A percentile compares a stretch with the other conserved stretches of the same genome.
Evolutionary conservation across 92 coral and sea anemone genomes (phyloP).

Genomic region (Zoanthus gigantus): DNA sequence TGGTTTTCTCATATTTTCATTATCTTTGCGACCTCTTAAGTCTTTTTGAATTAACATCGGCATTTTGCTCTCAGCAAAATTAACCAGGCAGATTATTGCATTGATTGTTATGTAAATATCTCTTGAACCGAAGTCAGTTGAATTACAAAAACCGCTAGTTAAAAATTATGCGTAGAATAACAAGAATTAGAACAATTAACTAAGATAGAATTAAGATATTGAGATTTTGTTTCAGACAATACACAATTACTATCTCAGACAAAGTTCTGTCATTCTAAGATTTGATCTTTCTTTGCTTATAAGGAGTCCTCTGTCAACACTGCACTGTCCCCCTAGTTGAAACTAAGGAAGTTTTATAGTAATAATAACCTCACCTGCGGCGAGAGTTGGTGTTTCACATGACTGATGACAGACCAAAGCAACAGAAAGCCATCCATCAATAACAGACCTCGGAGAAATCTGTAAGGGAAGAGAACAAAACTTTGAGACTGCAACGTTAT

Average conservation of each 20-base stretch:
- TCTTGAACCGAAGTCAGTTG: constrained; percentile 2
- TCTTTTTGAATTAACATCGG: not conserved
- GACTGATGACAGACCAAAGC: not conserved
- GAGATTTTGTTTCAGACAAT: not conserved
- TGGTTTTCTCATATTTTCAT: not conserved
- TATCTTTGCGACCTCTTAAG: not conserved
- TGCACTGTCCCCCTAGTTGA: not conserved
- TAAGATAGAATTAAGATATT: not conserved
- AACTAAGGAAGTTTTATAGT: not conserved
- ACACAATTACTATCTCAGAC: not conserved
- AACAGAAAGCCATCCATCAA: not conserved
- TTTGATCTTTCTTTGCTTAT: not conserved
- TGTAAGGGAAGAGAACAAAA: not conserved
- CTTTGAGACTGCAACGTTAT: not conserved
- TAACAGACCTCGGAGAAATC: not conserved
- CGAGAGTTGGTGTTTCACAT: not conserved
- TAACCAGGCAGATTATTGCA: not conserved
- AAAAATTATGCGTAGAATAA: constrained; percentile 5
- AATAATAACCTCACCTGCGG: not conserved
- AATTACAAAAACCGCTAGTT: constrained; percentile 1
- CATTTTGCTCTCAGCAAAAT: not conserved
- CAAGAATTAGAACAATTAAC: not conserved
- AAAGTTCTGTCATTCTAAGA: not conserved
- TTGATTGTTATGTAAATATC: constrained; percentile 21
- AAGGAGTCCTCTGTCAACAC: not conserved